A percentile compares a stretch with the other conserved stretches of the same genome.
These are phyloP conservation scores for Odontamblyopus rebecca DNA, from an alignment of 2,797 vertebrate genomes.

Conservation along the genomic window DNA sequence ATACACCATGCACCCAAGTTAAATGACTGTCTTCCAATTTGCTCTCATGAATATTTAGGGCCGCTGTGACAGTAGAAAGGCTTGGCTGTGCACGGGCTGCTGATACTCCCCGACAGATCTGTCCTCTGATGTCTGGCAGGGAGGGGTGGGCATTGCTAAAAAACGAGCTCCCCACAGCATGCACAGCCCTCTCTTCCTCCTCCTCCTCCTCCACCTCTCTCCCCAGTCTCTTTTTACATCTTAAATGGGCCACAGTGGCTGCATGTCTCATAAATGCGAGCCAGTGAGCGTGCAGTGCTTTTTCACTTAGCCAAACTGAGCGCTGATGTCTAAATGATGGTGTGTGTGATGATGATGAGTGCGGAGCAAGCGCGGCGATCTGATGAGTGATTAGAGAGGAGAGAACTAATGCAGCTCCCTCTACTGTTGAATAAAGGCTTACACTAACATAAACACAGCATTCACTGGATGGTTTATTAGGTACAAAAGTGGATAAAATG, in stretches of 20 bases:
- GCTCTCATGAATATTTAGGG: slow-evolving; percentile 90
- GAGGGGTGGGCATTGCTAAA: slow-evolving; percentile 60
- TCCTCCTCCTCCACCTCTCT: slow-evolving; percentile 66
- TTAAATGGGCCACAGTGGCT: slow-evolving; percentile 75
- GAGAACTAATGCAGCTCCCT: slow-evolving; percentile 72
- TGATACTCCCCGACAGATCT: slow-evolving; percentile 80
- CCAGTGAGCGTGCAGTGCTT: slow-evolving; percentile 56
- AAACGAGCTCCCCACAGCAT: slow-evolving; percentile 57
- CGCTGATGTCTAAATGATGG: slow-evolving; percentile 77
- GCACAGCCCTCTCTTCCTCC: slow-evolving; percentile 63
- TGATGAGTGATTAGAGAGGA: slow-evolving; percentile 62
- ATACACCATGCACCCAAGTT: slow-evolving; percentile 80
- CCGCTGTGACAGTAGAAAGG: slow-evolving; percentile 77
- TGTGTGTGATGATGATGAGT: slow-evolving; percentile 60
- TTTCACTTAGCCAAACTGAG: slow-evolving; percentile 62
- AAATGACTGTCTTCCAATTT: slow-evolving; percentile 91
- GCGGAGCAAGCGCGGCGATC: slow-evolving; percentile 62
- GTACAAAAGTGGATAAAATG: background rate
- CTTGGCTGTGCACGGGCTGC: slow-evolving; percentile 66
- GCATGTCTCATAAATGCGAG: slow-evolving; percentile 71
- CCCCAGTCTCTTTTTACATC: slow-evolving; percentile 71
- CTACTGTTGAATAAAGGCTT: slow-evolving; percentile 62
- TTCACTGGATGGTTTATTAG: slow-evolving; percentile 33
- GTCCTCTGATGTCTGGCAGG: slow-evolving; percentile 77
- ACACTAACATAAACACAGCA: slow-evolving; percentile 38